Evolutionary conservation across 2,888 invertebrate genomes (phyloP).

Genomic region (Polymixis lichenea): DNA sequence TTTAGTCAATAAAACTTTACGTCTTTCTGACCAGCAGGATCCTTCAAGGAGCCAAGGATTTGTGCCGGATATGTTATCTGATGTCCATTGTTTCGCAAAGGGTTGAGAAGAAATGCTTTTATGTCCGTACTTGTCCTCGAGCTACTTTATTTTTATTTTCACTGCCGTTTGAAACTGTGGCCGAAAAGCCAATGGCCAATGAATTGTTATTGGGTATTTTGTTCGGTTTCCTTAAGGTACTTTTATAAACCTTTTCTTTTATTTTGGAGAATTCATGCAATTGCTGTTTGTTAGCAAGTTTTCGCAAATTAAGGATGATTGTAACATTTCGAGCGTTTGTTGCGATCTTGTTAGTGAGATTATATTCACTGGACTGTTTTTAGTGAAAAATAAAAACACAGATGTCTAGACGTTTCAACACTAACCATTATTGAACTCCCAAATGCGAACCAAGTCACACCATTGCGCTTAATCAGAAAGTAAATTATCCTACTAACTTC

Average conservation of each 20-base stretch:
- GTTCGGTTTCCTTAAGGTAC: constrained; percentile 12
- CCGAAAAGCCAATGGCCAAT: constrained; percentile 36
- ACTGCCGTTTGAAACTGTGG: constrained; percentile 28
- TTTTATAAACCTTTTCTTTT: constrained; percentile 30
- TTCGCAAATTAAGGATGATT: too few relatives aligned
- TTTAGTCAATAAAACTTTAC: constrained; percentile 49
- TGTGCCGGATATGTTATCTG: constrained; percentile 63
- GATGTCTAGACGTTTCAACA: not conserved
- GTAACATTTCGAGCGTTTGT: not conserved
- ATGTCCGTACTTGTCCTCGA: constrained; percentile 46
- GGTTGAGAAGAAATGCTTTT: constrained; percentile 55
- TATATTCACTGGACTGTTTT: too few relatives aligned
- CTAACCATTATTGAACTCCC: too few relatives aligned
- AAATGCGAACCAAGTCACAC: not conserved
- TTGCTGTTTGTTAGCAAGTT: not conserved
- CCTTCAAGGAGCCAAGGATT: constrained; percentile 62
- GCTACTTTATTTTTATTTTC: constrained; percentile 52
- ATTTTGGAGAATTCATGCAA: not conserved
- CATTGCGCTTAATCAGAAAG: not conserved
- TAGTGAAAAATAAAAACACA: not conserved
- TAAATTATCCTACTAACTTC: constrained; percentile 26
- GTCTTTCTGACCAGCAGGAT: constrained; percentile 22
- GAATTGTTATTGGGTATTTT: constrained; percentile 43
- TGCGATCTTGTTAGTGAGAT: not conserved
- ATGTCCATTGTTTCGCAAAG: constrained; percentile 67